phyloP scores from a whole-genome alignment of 1,140 invertebrate genomes.

The Schmidtea mediterranea region DNA sequence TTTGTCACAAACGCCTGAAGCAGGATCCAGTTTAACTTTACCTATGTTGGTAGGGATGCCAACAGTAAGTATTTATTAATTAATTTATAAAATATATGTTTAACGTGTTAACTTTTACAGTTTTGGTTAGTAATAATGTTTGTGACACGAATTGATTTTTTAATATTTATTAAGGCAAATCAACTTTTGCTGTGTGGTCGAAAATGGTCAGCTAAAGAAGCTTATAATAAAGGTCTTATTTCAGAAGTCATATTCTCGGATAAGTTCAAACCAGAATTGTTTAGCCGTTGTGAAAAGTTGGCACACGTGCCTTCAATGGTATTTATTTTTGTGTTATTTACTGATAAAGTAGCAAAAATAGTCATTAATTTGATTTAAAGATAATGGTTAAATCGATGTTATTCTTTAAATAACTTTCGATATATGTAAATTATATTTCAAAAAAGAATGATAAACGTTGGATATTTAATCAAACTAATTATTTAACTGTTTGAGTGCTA shows the following conservation, averaged over 20 bases:
- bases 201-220: constrained; percentile 47
- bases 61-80: constrained; percentile 12
- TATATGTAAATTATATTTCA: no score
- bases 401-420: no score
- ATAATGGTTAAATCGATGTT: no score
- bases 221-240: constrained; percentile 40
- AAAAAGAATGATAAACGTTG: no score
- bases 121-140: no score
- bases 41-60: constrained; percentile 45
- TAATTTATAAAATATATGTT: no score
- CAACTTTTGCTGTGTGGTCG: constrained; percentile 52
- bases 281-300: not conserved
- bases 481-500: no score
- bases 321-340: not conserved
- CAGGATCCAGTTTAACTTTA: constrained; percentile 50
- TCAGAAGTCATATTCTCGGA: constrained; percentile 37
- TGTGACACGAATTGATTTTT: no score
- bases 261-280: constrained; percentile 30
- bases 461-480: no score
- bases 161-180: constrained; percentile 34
- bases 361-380: no score
- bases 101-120: no score
- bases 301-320: not conserved
- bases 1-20: constrained; percentile 52
- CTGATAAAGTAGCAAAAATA: no score